Percentiles rank a stretch among this genome's conserved stretches.
Conservation (phyloP, 1,140 invertebrate genomes). For the Eubasilissa regina region DNA sequence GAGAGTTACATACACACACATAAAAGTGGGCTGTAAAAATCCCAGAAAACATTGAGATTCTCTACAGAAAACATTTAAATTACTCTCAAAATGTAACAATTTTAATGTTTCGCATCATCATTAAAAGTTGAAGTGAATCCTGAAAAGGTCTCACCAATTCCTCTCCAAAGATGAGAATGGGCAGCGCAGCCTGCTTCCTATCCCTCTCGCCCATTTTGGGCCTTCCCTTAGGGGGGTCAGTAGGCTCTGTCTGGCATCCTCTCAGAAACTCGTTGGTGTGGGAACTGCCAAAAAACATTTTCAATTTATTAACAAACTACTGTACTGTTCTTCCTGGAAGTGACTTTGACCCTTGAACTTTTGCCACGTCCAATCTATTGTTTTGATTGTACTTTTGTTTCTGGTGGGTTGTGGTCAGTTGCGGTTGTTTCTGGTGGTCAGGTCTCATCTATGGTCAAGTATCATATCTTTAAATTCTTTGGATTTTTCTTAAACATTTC, state of each 20-base stretch:
- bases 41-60: neutral
- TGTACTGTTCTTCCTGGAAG: neutral
- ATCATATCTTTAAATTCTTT: too few species aligned
- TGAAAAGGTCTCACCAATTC: conserved; percentile 76
- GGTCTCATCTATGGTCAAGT: too few species aligned
- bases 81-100: too few species aligned
- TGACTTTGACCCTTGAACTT: neutral
- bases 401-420: too few species aligned
- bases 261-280: conserved; percentile 85
- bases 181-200: conserved; percentile 90
- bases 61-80: too few species aligned
- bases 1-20: too few species aligned
- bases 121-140: too few species aligned
- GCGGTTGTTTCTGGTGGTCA: too few species aligned
- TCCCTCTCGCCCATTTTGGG: conserved; percentile 89
- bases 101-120: too few species aligned
- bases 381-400: too few species aligned
- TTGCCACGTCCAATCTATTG: neutral
- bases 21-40: neutral
- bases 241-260: conserved; percentile 77
- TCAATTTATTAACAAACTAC: conserved; percentile 43
- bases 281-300: conserved; percentile 72
- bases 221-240: conserved; percentile 69
- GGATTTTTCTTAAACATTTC: too few species aligned
- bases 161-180: conserved; percentile 92